Percentiles rank a stretch among this genome's conserved stretches.
Evolutionary conservation across 53 echinoderm and acorn worm genomes (phyloP).

Genomic region (Holothuria leucospilota): DNA sequence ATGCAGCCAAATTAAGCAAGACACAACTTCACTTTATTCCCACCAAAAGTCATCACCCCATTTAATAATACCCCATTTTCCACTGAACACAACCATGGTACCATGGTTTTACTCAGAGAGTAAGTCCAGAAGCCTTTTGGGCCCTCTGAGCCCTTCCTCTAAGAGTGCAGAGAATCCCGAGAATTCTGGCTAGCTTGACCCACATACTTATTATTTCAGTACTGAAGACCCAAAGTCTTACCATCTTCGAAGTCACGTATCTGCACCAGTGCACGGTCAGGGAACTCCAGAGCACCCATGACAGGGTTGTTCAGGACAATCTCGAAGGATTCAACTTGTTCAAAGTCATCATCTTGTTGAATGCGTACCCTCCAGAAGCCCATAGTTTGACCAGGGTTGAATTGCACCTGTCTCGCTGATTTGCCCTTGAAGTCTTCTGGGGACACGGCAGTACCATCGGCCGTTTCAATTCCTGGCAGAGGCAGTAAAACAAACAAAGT

Average conservation of each 20-base stretch:
- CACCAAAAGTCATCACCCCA: no score
- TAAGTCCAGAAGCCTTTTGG: no score
- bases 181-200: no score
- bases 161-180: no score
- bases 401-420: constrained; percentile 93
- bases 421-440: constrained; percentile 97
- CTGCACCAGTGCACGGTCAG: constrained; percentile 80
- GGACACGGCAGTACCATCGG: constrained; percentile 85
- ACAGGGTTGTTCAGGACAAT: constrained; percentile 94
- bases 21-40: no score
- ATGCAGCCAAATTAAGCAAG: no score
- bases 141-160: no score
- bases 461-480: constrained; percentile 83
- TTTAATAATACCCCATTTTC: no score
- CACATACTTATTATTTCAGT: no score
- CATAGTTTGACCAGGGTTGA: constrained; percentile 98
- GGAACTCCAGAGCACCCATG: constrained; percentile 97
- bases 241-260: constrained; percentile 96
- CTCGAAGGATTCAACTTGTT: constrained; percentile 86
- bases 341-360: constrained; percentile 70
- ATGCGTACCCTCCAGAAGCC: constrained; percentile 97
- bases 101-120: no score
- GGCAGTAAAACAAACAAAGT: no score
- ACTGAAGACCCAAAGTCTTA: constrained; percentile 41
- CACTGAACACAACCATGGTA: no score